These are phyloP conservation scores for Eupithecia pulchellata DNA, from an alignment of 2,888 invertebrate genomes.

Conservation along the genomic window DNA sequence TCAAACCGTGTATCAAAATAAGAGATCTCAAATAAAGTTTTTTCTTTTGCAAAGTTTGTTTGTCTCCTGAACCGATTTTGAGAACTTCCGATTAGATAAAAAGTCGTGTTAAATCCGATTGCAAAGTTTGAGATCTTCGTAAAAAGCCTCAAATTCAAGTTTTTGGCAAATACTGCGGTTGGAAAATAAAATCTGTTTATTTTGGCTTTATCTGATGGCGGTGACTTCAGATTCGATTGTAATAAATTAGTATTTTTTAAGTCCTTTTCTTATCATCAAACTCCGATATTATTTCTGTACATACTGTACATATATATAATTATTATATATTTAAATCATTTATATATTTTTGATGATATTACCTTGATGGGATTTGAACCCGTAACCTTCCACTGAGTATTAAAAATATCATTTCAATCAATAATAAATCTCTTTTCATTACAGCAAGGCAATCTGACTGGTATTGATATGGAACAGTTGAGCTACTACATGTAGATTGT, in stretches of 20 bases:
- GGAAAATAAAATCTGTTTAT: slow-evolving; percentile 22
- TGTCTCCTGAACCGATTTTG: slow-evolving; percentile 57
- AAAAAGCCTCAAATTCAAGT: slow-evolving; percentile 54
- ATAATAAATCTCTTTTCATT: no score
- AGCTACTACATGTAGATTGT: no score
- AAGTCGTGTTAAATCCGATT: slow-evolving; percentile 74
- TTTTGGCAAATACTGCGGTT: slow-evolving; percentile 32
- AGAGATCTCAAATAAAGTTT: slow-evolving; percentile 21
- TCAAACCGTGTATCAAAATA: slow-evolving; percentile 23
- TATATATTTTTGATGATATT: no score
- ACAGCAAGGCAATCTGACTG: no score
- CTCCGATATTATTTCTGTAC: not conserved
- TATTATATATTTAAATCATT: no score
- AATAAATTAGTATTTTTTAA: not conserved
- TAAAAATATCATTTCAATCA: no score
- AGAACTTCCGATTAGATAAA: slow-evolving; percentile 77
- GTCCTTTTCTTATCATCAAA: not conserved
- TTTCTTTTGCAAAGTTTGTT: slow-evolving; percentile 32
- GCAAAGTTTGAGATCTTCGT: slow-evolving; percentile 71
- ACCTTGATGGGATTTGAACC: no score
- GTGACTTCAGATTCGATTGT: not conserved
- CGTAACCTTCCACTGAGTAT: no score
- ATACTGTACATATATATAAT: no score
- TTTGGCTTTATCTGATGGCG: not conserved
- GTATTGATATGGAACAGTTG: no score